phyloP scores from a whole-genome alignment of 2,888 invertebrate species.

The Bedellia somnulentella region DNA sequence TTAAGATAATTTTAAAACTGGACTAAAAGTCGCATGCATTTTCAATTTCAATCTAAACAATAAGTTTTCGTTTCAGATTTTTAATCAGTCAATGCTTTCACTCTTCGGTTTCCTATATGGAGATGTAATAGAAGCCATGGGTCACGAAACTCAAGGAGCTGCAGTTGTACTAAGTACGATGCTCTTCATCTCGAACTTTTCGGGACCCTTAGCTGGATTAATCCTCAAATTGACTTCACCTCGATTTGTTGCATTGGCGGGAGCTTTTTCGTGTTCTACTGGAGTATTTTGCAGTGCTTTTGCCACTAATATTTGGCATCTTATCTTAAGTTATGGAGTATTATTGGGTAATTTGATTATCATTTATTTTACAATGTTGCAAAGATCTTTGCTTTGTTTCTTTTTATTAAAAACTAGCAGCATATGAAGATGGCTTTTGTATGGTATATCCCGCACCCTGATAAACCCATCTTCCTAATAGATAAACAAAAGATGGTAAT shows the following conservation, averaged over 20 bases:
- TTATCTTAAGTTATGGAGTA: conserved; percentile 44
- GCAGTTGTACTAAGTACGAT: conserved; percentile 70
- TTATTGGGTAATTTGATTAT: conserved; percentile 34
- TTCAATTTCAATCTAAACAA: too few relatives aligned
- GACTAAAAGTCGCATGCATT: too few relatives aligned
- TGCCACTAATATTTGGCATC: conserved; percentile 40
- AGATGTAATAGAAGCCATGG: conserved; percentile 64
- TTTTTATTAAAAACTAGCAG: too few relatives aligned
- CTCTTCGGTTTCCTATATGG: conserved; percentile 72
- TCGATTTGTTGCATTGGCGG: conserved; percentile 39
- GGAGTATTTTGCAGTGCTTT: conserved; percentile 51
- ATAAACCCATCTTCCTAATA: too few relatives aligned
- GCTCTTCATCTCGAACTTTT: conserved; percentile 65
- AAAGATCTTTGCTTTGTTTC: too few relatives aligned
- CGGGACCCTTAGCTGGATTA: conserved; percentile 71
- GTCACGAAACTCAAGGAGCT: conserved; percentile 66
- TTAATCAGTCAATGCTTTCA: conserved; percentile 71
- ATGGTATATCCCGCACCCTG: too few relatives aligned
- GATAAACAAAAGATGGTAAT: too few relatives aligned
- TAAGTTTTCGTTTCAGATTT: conserved; percentile 58
- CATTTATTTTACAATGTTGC: too few relatives aligned
- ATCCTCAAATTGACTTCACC: conserved; percentile 56
- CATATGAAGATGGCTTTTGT: too few relatives aligned
- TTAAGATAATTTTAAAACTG: too few relatives aligned
- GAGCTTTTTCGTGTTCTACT: conserved; percentile 32